Evolutionary conservation across 2,113 vertebrate species (phyloP).

Genomic region (Nyctibius bracteatus): DNA sequence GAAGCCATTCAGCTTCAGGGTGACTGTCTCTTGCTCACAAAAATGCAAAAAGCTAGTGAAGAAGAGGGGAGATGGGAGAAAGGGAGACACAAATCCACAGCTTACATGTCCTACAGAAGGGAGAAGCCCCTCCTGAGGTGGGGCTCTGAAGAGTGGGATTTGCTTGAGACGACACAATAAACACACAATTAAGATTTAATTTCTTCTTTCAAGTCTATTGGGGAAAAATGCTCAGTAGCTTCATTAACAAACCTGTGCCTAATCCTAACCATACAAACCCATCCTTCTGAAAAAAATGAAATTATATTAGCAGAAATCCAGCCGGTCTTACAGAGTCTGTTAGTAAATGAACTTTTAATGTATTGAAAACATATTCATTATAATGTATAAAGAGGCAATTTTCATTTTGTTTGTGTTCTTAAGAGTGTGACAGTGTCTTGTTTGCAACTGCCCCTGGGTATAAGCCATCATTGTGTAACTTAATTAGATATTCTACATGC

Average conservation of each 20-base stretch:
- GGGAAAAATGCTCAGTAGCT: not conserved
- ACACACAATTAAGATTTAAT: not conserved
- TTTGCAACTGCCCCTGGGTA: conserved; percentile 70
- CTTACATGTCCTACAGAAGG: not conserved
- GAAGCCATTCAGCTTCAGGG: not conserved
- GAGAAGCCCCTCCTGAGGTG: not conserved
- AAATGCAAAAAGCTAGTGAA: not conserved
- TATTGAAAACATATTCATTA: conserved; percentile 70
- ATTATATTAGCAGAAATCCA: conserved; percentile 1
- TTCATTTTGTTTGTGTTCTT: conserved; percentile 65
- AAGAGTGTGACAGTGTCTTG: conserved; percentile 73
- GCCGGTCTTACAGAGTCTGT: not conserved
- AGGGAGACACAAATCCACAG: not conserved
- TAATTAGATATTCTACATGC: conserved; percentile 77
- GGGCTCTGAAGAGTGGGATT: not conserved
- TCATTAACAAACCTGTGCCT: conserved; percentile 32
- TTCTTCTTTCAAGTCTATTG: not conserved
- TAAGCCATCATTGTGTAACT: conserved; percentile 70
- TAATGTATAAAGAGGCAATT: conserved; percentile 56
- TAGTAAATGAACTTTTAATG: conserved; percentile 67
- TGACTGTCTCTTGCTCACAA: not conserved
- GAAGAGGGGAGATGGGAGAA: not conserved
- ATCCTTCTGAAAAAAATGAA: not conserved
- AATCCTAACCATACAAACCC: not conserved
- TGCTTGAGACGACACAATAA: not conserved